phyloP scores from a whole-genome alignment of 2,113 vertebrate genomes.

The Gopherus flavomarginatus region DNA sequence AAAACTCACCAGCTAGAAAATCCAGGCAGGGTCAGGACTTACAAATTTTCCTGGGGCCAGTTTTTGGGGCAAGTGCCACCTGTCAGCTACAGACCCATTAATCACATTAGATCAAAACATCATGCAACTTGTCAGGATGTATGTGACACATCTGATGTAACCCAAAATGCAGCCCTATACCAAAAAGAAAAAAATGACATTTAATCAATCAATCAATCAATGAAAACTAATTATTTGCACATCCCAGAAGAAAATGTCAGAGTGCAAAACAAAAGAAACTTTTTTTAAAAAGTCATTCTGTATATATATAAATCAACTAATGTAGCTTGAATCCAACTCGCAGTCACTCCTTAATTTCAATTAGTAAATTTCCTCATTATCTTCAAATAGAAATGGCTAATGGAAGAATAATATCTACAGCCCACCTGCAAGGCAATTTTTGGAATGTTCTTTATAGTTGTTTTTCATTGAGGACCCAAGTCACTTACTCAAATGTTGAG shows the following conservation, averaged over 20 bases:
- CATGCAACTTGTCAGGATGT: not conserved
- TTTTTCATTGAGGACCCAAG: not conserved
- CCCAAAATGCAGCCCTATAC: not conserved
- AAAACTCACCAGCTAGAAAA: not conserved
- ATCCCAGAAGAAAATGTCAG: not conserved
- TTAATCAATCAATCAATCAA: not conserved
- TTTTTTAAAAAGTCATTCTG: not conserved
- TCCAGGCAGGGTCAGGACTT: not conserved
- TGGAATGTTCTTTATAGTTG: not conserved
- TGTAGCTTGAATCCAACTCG: not conserved
- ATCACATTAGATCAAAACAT: not conserved
- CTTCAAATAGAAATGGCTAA: not conserved
- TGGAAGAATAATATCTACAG: not conserved
- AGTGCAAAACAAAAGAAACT: not conserved
- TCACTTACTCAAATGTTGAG: conserved; percentile 4
- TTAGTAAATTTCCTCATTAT: not conserved
- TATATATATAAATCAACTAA: rapidly evolving
- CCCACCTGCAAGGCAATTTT: not conserved
- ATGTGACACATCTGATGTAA: not conserved
- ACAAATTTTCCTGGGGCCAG: not conserved
- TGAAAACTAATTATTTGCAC: rapidly evolving
- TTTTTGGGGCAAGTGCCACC: not conserved
- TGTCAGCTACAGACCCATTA: not conserved
- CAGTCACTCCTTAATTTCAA: not conserved
- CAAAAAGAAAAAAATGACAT: not conserved